A percentile compares a stretch with the other conserved stretches of the same genome.
Conservation (phyloP, 2,797 vertebrate genomes). For the Sylvia borin region DNA sequence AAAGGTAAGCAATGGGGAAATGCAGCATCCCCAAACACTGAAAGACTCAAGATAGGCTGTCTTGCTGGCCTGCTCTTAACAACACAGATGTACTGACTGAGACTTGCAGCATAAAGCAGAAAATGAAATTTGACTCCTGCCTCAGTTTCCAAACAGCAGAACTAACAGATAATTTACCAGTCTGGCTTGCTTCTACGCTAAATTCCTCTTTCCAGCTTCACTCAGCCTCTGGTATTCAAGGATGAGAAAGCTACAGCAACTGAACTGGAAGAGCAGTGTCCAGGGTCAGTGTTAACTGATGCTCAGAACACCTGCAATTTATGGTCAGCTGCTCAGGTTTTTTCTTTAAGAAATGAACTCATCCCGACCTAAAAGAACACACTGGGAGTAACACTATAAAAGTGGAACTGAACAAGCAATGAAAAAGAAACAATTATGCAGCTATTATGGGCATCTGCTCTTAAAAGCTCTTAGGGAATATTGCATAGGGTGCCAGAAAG, state of each 20-base stretch:
- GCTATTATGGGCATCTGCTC: not conserved
- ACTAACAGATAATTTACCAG: slow-evolving; percentile 54
- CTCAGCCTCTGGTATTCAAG: not conserved
- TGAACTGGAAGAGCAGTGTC: slow-evolving; percentile 13
- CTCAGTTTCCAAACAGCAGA: slow-evolving; percentile 66
- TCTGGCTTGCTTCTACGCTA: slow-evolving; percentile 24
- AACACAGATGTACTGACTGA: not conserved
- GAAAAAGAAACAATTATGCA: not conserved
- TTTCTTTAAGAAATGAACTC: not conserved
- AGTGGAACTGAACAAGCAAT: not conserved
- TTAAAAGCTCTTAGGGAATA: not conserved
- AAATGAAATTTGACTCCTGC: slow-evolving; percentile 55
- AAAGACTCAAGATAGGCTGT: not conserved
- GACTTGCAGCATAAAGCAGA: not conserved
- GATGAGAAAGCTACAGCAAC: slow-evolving; percentile 9
- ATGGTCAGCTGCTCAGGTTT: not conserved
- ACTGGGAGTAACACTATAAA: not conserved
- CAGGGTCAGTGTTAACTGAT: not conserved
- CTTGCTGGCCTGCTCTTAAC: not conserved
- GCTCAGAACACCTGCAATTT: not conserved
- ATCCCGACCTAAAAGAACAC: not conserved
- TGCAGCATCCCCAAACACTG: not conserved
- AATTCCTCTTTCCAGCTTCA: slow-evolving; percentile 24
- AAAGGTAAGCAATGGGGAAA: not conserved
- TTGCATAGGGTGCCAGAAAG: not conserved